Conservation (phyloP, 2,113 vertebrate species). For the Cinclus mexicanus region DNA sequence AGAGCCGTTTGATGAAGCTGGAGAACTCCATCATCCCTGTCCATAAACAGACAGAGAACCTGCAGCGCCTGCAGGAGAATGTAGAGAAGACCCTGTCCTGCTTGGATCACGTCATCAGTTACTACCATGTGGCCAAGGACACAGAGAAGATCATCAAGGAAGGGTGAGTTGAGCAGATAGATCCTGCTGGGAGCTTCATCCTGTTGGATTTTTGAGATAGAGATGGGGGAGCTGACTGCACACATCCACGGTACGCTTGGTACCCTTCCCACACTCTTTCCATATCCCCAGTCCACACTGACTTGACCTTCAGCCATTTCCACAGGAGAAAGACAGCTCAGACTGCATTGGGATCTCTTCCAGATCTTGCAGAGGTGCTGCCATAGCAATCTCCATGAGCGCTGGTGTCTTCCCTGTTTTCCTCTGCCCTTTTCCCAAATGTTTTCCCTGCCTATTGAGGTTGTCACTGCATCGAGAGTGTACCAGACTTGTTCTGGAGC, state of each 20-base stretch:
- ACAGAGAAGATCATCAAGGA: constrained; percentile 93
- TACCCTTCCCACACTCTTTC: background rate
- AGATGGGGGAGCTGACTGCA: background rate
- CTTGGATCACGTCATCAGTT: constrained; percentile 96
- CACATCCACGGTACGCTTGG: background rate
- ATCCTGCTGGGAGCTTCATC: background rate
- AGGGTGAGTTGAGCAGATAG: constrained; percentile 79
- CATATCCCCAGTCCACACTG: background rate
- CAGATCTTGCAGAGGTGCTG: background rate
- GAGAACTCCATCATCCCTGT: constrained; percentile 98
- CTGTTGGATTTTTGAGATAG: background rate
- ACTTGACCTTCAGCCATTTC: background rate
- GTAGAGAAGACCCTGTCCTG: constrained; percentile 94
- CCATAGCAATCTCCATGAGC: background rate
- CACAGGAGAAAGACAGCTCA: background rate
- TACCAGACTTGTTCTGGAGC: background rate
- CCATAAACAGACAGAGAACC: constrained; percentile 96
- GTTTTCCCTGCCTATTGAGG: background rate
- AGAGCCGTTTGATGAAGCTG: constrained; percentile 96
- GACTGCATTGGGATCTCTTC: background rate
- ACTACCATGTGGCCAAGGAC: constrained; percentile 96
- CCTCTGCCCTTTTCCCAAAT: background rate
- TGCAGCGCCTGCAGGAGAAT: constrained; percentile 96
- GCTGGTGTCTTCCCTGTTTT: background rate
- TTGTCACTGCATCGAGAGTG: background rate